Evolutionary conservation across 2,888 invertebrate genomes (phyloP), one percentile per base, ranked within the genome.

Genomic region (Digitonthophagus gazella): DNA sequence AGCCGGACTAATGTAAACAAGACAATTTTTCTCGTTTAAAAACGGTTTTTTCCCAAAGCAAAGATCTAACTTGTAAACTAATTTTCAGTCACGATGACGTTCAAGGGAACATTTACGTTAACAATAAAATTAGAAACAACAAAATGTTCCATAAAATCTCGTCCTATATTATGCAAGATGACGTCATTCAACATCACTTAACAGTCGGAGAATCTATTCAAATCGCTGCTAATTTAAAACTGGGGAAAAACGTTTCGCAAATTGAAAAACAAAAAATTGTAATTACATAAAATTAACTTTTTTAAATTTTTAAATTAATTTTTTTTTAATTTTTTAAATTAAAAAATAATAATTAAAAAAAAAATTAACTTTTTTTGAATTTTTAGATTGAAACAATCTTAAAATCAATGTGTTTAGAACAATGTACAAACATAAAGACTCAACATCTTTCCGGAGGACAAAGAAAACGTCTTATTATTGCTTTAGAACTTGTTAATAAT

Each of bases 141-240:
- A 84, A 87, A 54, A 82, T 87, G n/a, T 93, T 92, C 83, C 89
- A 91, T 77, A 92, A 92, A 78, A 85, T 91, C 71, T 89, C 91
- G 44, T 89, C 91, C 65, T 93, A 93, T 84, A 93, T 94, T 74
- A 92, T 92, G 91, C 93, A 94, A 80, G 90, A 91, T 70, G 91
- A 91, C 76, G 79, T 90, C 44, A 80, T 93, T 14, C 89, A 93
- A 77, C 90, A 91, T 0, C 86, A 89, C 74, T 85, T 94, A 5
- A 89, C 90, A 0, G 92, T 93, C 0, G 83, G 85, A 67, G 94
- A 93, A 83, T 85, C 91, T 6, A 91, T 93, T 90, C 84, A 85
- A 78, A 87, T 91, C 56, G 91, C 93, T 0, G 92, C 93, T 0
- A 86, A 90, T 73, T 84, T 94, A 16, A 93, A 93, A 78, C 84